phyloP scores from a whole-genome alignment of 2,113 vertebrate species.

The Azemiops feae region DNA sequence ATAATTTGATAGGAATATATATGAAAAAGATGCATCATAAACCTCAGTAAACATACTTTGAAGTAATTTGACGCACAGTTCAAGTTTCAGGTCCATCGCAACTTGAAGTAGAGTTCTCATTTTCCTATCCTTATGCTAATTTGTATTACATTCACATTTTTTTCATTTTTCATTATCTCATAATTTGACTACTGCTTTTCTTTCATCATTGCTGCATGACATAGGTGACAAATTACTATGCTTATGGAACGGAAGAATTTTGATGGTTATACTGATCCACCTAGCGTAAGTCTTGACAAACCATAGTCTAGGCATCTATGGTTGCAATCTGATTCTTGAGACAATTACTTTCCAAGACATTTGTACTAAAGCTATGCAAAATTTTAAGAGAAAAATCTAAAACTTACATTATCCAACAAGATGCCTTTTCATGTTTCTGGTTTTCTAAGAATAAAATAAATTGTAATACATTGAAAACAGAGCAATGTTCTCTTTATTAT shows the following conservation, averaged over 20 bases:
- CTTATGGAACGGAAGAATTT: not conserved
- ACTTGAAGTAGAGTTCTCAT: not conserved
- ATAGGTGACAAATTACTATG: not conserved
- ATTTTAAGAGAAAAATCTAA: constrained; percentile 57
- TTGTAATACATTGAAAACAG: constrained; percentile 51
- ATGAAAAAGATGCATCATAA: not conserved
- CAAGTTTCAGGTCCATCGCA: not conserved
- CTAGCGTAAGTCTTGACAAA: not conserved
- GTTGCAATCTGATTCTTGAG: not conserved
- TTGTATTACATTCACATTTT: not conserved
- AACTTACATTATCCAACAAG: constrained; percentile 41
- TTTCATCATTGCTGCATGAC: not conserved
- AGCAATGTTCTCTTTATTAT: constrained; percentile 62
- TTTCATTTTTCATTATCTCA: not conserved
- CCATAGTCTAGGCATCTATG: not conserved
- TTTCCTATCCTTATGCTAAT: not conserved
- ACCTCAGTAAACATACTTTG: not conserved
- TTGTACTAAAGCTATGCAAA: constrained; percentile 44
- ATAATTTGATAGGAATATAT: too few relatives aligned
- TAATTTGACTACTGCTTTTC: not conserved
- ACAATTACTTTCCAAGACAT: constrained; percentile 41
- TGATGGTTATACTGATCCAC: not conserved
- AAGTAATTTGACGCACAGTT: not conserved
- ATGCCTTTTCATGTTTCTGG: constrained; percentile 24
- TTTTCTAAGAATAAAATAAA: constrained; percentile 61